Evolutionary conservation across 2,113 vertebrate species (phyloP).

Genomic region (Casuarius casuarius): DNA sequence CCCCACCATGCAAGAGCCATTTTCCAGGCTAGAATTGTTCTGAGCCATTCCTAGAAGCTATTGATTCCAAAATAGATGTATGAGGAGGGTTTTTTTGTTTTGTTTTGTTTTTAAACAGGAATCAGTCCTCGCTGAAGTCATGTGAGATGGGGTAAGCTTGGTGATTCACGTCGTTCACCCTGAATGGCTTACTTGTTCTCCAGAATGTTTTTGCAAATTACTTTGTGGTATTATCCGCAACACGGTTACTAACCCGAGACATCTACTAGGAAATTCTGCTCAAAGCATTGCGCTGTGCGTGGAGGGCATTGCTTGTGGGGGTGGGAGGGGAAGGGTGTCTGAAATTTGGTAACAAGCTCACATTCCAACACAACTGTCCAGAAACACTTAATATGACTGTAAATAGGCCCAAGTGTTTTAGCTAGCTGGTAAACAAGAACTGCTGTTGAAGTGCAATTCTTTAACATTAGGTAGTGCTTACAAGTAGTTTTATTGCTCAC

Average conservation of each 20-base stretch:
- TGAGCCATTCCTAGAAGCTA: conserved; percentile 35
- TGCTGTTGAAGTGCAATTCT: background rate
- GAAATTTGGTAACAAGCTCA: conserved; percentile 31
- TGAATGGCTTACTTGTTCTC: conserved; percentile 62
- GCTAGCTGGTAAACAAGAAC: background rate
- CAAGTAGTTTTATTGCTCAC: background rate
- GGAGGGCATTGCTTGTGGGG: background rate
- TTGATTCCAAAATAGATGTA: conserved; percentile 3
- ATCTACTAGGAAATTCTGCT: conserved; percentile 40
- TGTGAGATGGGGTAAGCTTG: conserved; percentile 33
- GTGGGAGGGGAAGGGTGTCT: background rate
- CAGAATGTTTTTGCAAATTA: conserved; percentile 54
- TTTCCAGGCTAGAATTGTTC: background rate
- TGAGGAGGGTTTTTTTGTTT: background rate
- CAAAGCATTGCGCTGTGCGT: background rate
- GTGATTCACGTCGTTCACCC: conserved; percentile 40
- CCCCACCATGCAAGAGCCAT: background rate
- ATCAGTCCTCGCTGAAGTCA: conserved; percentile 25
- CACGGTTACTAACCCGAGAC: conserved; percentile 37
- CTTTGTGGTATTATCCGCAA: conserved; percentile 43
- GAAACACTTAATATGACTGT: background rate
- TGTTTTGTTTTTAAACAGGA: background rate
- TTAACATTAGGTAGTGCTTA: background rate
- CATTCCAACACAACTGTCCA: background rate
- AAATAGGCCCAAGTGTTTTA: background rate